A percentile compares a stretch with the other conserved stretches of the same genome.
These are phyloP conservation scores for Cossypha niveicapilla DNA, from an alignment of 2,797 vertebrate genomes.

Conservation along the genomic window DNA sequence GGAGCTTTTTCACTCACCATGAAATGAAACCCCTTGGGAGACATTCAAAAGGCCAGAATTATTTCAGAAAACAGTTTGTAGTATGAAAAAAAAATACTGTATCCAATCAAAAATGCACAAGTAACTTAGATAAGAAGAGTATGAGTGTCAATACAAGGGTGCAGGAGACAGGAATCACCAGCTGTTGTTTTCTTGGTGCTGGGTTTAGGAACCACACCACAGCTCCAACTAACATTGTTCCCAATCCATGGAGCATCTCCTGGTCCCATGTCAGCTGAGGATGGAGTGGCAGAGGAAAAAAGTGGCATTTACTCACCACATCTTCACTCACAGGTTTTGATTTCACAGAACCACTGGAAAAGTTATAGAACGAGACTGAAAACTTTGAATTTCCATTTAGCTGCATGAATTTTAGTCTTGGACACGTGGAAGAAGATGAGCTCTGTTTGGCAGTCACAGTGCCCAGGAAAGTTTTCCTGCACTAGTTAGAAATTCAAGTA, in stretches of 20 bases:
- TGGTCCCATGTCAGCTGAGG: neutral
- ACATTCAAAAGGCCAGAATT: neutral
- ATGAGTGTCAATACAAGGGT: fast-evolving
- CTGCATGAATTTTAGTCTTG: neutral
- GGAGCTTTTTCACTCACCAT: neutral
- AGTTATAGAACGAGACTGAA: neutral
- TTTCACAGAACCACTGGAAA: neutral
- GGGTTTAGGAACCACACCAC: neutral
- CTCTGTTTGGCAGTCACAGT: neutral
- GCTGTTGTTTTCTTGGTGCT: neutral
- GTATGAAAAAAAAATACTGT: neutral
- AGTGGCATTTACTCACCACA: neutral
- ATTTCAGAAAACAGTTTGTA: neutral
- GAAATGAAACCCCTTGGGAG: neutral
- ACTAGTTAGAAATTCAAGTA: neutral
- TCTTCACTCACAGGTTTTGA: neutral
- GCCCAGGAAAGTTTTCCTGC: neutral
- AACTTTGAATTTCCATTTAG: neutral
- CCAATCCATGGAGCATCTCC: fast-evolving
- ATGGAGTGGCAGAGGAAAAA: neutral
- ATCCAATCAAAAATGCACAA: neutral
- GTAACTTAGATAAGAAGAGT: neutral
- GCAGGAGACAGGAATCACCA: neutral
- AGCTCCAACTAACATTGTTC: neutral
- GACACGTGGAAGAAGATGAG: fast-evolving